Evolutionary conservation across 2,113 vertebrate species (phyloP), one percentile per base, ranked within the genome.

Genomic region (Jacana jacana): DNA sequence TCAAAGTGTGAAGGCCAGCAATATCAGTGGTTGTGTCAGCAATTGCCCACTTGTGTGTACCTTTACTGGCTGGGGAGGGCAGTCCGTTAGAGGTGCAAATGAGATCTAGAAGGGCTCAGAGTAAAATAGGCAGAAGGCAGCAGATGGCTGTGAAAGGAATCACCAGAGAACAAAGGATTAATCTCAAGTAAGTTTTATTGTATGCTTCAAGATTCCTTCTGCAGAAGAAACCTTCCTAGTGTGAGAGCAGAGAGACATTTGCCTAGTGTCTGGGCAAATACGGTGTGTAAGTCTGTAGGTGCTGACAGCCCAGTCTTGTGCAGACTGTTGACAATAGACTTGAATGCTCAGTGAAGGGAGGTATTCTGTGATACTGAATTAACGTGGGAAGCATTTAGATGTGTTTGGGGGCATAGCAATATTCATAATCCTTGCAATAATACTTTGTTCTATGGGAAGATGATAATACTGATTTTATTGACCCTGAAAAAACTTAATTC

Each of bases 61-160:
- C 27, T 61, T 11, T 42, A 39, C 65, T 83, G 64, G 11, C 42
- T 68, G 14, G 44, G 28, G n/a, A 57, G 17, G 11, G 35, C 7
- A 3, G 49, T 2, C 3, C 0, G 0, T 30, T 33, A n/a, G 22
- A 15, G 33, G 9, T 57, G 42, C 24, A 23, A 14, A 16, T 33
- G 39, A 51, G 72, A 30, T 42, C n/a, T 51, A 42, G 51, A 52
- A 49, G 5, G 31, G 30, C 27, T 49, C 15, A 13, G n/a, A 30
- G 16, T 16, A 20, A 54, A 48, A 12, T 24, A 13, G 0, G 10
- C 51, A 37, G 49, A 39, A 79, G 22, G 12, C 1, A 2, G 40
- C 57, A 70, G 28, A 60, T 55, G 60, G 13, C 64, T 48, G 37
- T 79, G 42, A 58, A 60, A 30, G 35, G 61, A 87, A 27, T 86